Evolutionary conservation across 2,113 vertebrate species (phyloP), one percentile per base, ranked within the genome.

Genomic region (Megaceryle torquata): DNA sequence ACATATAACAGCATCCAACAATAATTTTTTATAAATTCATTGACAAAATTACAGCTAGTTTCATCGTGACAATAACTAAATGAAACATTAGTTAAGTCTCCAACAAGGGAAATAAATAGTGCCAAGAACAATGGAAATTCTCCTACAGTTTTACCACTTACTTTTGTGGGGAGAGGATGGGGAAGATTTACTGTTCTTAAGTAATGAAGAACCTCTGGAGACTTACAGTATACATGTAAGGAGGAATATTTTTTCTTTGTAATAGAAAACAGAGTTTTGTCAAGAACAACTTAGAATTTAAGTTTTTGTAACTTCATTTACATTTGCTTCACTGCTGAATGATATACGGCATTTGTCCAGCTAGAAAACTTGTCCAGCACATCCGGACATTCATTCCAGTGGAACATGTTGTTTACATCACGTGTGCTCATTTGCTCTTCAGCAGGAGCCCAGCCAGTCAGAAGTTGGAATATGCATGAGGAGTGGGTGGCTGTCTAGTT

Each of bases 321-420:
- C 28, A 67, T 91, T 82, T 54, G 53, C 59, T 76, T 93, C 53
- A 33, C 28, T 1, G 3, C 41, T 63, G 68, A 76, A 76, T 37
- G 16, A 48, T 31, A 39, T 0, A 11, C 26, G 41, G 41, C 56
- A 26, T 72, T 88, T 21, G 18, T 17, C 50, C 70, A 68, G 88
- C 67, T 81, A 89, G 67, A 78, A 89, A 72, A 80, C 17, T 65
- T 53, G 81, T 71, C 84, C 84, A 86, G 81, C 70, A 82, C 54
- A 88, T 91, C 70, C 64, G 6, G 80, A 74, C 61, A 7, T 41
- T 83, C 25, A 22, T 67, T 89, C 91, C 95, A 82, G 71, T 41
- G 35, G 63, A 91, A 82, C 51, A 26, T 69, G 82, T 11, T 82
- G 89, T 84, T 63, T 74, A 76, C 35, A 93, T 65, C 81, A 35